phyloP scores from a whole-genome alignment of 1,140 invertebrate genomes.

The Diorhabda carinulata region DNA sequence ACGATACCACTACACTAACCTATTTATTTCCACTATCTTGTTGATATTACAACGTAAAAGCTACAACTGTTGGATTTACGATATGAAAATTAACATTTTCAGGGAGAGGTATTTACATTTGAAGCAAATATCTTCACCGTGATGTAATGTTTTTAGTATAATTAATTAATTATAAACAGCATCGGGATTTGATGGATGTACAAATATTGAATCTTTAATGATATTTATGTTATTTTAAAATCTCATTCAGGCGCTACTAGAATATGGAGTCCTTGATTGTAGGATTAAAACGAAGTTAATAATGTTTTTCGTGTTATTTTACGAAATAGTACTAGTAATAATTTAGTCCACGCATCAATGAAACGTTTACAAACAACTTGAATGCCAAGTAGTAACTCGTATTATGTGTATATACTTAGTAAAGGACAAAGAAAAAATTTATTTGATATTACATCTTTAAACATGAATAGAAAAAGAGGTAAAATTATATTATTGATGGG shows the following conservation, averaged over 20 bases:
- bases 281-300: too few relatives aligned
- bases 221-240: constrained; percentile 3
- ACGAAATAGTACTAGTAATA: too few relatives aligned
- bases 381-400: too few relatives aligned
- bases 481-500: too few relatives aligned
- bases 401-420: too few relatives aligned
- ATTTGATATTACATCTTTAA: too few relatives aligned
- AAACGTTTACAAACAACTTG: too few relatives aligned
- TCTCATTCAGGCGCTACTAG: background rate
- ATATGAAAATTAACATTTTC: constrained; percentile 14
- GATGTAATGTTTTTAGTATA: constrained; percentile 16
- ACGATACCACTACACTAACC: background rate
- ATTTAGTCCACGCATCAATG: too few relatives aligned
- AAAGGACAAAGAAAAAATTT: too few relatives aligned
- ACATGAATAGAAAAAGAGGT: too few relatives aligned
- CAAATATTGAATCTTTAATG: constrained; percentile 5
- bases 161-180: constrained; percentile 6
- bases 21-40: background rate
- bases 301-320: too few relatives aligned
- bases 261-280: background rate
- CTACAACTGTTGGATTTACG: background rate
- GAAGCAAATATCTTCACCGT: constrained; percentile 1
- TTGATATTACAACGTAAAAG: background rate
- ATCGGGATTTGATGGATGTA: background rate
- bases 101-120: constrained; percentile 12